These are phyloP conservation scores for Echeneis naucrates DNA, from an alignment of 2,797 vertebrate species.

Conservation along the genomic window DNA sequence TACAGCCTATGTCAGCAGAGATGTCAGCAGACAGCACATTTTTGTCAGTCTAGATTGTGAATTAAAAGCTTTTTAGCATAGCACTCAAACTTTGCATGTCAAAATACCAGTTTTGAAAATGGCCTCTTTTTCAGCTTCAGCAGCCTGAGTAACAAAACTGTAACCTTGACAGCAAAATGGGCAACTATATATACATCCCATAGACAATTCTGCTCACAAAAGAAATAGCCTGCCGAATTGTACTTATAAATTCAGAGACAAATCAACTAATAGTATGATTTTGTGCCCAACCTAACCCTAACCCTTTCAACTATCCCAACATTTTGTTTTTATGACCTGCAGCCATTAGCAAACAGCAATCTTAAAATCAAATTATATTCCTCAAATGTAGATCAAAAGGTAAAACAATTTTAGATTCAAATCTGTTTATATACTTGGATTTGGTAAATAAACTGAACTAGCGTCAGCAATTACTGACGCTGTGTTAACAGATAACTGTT, in stretches of 20 bases:
- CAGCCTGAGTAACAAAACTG: neutral
- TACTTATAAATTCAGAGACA: no score
- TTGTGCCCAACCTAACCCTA: no score
- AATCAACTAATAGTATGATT: neutral
- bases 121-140: neutral
- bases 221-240: no score
- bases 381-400: neutral
- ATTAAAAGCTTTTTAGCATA: constrained; percentile 1
- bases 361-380: neutral
- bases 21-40: neutral
- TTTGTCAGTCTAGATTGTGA: constrained; percentile 4
- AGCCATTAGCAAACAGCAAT: neutral
- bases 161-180: neutral
- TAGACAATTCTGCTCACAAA: neutral
- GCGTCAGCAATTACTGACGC: neutral
- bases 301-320: no score
- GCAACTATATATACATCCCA: neutral
- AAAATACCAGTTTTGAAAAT: constrained; percentile 4
- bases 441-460: no score
- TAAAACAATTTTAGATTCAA: neutral
- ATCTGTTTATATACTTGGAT: neutral
- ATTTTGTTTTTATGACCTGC: neutral
- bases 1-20: no score
- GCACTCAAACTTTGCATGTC: neutral
- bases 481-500: neutral